phyloP scores from a whole-genome alignment of 2,888 invertebrate species.

The Hemistola chrysoprasaria region DNA sequence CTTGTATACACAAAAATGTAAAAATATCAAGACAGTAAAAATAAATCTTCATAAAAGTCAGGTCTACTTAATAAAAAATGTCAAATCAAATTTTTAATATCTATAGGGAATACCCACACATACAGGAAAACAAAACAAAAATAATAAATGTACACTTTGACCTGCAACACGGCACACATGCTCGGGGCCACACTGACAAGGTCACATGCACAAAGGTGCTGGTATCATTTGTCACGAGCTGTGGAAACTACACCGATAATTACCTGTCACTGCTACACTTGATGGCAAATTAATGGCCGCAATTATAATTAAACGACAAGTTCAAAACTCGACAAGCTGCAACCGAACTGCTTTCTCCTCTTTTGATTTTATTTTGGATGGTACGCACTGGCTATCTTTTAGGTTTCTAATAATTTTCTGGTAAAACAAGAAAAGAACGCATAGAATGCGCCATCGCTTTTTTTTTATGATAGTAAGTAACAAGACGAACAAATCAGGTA shows the following conservation, averaged over 20 bases:
- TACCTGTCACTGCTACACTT: conserved; percentile 28
- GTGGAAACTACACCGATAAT: conserved; percentile 24
- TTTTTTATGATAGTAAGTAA: too few species aligned
- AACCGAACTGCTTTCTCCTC: conserved; percentile 10
- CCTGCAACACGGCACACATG: conserved; percentile 17
- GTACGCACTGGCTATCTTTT: too few species aligned
- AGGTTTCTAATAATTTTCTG: too few species aligned
- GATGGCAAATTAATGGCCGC: conserved; percentile 20
- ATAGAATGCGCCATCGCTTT: too few species aligned
- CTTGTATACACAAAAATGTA: too few species aligned
- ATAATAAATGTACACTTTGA: conserved; percentile 13
- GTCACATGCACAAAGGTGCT: conserved; percentile 29
- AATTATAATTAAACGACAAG: conserved; percentile 10
- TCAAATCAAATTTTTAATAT: too few species aligned
- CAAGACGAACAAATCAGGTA: too few species aligned
- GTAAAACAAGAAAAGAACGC: too few species aligned
- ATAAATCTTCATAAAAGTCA: too few species aligned
- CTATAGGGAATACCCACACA: neutral
- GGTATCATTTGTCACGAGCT: conserved; percentile 32
- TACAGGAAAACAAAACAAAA: neutral
- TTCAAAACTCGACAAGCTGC: conserved; percentile 7
- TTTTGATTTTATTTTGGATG: neutral
- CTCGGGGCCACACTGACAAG: conserved; percentile 21
- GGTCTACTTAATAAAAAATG: too few species aligned
- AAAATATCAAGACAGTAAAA: too few species aligned